Base-by-base conservation (phyloP, 2,888 invertebrate genomes). In the Boloria euphrosyne region DNA sequence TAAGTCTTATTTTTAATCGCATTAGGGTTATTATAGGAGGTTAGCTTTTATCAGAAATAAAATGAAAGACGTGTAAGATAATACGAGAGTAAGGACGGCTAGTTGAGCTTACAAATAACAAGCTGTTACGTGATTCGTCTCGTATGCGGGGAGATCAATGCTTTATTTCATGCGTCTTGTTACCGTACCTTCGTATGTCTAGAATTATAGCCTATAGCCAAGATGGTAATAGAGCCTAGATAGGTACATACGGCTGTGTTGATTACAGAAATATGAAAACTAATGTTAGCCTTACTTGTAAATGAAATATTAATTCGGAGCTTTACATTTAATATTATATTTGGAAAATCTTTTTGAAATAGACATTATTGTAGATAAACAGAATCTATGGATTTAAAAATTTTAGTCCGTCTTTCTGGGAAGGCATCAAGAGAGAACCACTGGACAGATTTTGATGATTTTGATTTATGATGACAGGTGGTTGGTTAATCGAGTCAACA, bases 91-190 rank as follows among this genome's bases (percentile, higher is more conserved):
- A 38, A 50, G 53, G 68, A 66, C 60, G 67, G 68, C 67, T 70
- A 65, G 68, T 66, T 67, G 69, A 66, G 63, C 69, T 70, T 68
- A 70, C 68, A 71, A 71, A 71, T 71, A 71, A 71, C 67, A 60
- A 59, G 68, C 61, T 67, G 65, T 71, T 71, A 70, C 59, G 62
- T 64, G 67, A 64, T 69, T 70, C 71, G 67, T 71, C 70, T 70
- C 71, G 70, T 70, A 49, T 68, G 66, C 64, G 63, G 66, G 63
- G 65, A 66, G 68, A 63, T 70, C 65, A 69, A 61, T 62, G 64
- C 53, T 61, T 62, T 64, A 64, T 47, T 58, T 47, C 50, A 47
- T 59, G 54, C 6, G 53, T 53, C 70, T 70, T 54, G 66, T 70
- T 68, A 70, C 64, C 17, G 51, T 60, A 16, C 46, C 44, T 58